A percentile compares a stretch with the other conserved stretches of the same genome.
Conservation (phyloP, 2,113 vertebrate genomes). For the Triplophysa rosa region DNA sequence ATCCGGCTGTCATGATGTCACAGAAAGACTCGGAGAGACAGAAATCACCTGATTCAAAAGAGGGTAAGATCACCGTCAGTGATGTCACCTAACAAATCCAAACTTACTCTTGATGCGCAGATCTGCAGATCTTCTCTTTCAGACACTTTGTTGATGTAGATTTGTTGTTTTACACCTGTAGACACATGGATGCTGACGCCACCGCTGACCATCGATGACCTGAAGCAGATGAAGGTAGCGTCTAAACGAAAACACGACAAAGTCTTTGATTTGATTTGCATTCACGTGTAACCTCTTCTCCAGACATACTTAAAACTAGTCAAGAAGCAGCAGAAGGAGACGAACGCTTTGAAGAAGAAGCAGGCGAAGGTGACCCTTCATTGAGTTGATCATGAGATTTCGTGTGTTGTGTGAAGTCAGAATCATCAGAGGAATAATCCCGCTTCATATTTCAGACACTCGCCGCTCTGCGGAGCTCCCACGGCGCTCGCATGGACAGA, state of each 20-base stretch:
- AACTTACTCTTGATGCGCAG: too few species aligned
- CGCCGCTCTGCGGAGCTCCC: slow-evolving; percentile 89
- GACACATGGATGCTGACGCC: slow-evolving; percentile 85
- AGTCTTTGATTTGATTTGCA: background rate
- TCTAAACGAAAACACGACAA: background rate
- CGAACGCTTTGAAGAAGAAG: slow-evolving; percentile 91
- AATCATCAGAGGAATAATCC: background rate
- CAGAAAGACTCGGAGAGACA: slow-evolving; percentile 88
- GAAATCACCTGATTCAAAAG: slow-evolving; percentile 76
- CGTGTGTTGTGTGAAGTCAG: background rate
- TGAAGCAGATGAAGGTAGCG: slow-evolving; percentile 97
- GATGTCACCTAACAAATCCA: too few species aligned
- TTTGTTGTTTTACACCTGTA: slow-evolving; percentile 52
- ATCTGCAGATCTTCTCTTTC: too few species aligned
- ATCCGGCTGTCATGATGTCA: slow-evolving; percentile 81
- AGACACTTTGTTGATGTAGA: too few species aligned
- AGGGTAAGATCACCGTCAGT: slow-evolving; percentile 70
- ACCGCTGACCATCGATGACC: slow-evolving; percentile 92
- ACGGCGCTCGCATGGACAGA: slow-evolving; percentile 93
- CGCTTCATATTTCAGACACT: slow-evolving; percentile 80
- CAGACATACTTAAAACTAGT: slow-evolving; percentile 92
- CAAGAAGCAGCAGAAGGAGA: slow-evolving; percentile 96
- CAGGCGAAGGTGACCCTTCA: slow-evolving; percentile 84
- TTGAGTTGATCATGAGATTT: slow-evolving; percentile 17
- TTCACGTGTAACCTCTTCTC: background rate